These are phyloP conservation scores for Chalcis sispes DNA, from an alignment of 2,888 invertebrate genomes.

Conservation along the genomic window DNA sequence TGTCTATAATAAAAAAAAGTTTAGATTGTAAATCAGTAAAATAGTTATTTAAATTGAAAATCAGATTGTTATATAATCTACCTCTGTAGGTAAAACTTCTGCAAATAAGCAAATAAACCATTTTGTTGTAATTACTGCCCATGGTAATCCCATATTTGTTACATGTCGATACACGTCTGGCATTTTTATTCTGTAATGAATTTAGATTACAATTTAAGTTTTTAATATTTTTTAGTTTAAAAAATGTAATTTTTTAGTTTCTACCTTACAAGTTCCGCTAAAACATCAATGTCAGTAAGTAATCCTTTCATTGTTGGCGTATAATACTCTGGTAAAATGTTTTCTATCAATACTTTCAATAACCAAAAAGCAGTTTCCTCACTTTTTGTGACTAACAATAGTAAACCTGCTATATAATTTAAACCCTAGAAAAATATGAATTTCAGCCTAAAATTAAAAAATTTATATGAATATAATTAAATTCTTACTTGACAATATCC, in stretches of 20 bases:
- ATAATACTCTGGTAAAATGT: constrained; percentile 92
- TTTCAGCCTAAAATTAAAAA: constrained; percentile 17
- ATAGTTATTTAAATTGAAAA: constrained; percentile 23
- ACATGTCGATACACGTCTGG: constrained; percentile 90
- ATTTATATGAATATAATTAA: constrained; percentile 10
- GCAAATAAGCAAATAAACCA: constrained; percentile 97
- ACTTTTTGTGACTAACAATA: constrained; percentile 90
- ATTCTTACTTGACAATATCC: constrained; percentile 89
- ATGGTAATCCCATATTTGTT: constrained; percentile 87
- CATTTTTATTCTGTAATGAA: constrained; percentile 81
- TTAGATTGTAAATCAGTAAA: constrained; percentile 12
- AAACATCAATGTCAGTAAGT: constrained; percentile 91
- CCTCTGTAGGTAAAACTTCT: constrained; percentile 94
- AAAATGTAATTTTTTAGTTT: constrained; percentile 24
- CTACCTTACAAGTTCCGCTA: constrained; percentile 88
- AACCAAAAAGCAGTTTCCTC: constrained; percentile 97
- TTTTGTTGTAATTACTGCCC: constrained; percentile 94
- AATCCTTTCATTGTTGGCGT: constrained; percentile 93
- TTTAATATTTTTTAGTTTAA: constrained; percentile 26
- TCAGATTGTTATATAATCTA: too few relatives aligned
- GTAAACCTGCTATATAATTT: constrained; percentile 93
- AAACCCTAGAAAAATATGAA: constrained; percentile 81
- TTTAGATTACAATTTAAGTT: constrained; percentile 16
- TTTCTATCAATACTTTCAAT: constrained; percentile 90
- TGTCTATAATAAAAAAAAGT: constrained; percentile 79